These are phyloP conservation scores for Hyperoodon ampullatus DNA, from an alignment of 2,113 vertebrate genomes.

Conservation along the genomic window DNA sequence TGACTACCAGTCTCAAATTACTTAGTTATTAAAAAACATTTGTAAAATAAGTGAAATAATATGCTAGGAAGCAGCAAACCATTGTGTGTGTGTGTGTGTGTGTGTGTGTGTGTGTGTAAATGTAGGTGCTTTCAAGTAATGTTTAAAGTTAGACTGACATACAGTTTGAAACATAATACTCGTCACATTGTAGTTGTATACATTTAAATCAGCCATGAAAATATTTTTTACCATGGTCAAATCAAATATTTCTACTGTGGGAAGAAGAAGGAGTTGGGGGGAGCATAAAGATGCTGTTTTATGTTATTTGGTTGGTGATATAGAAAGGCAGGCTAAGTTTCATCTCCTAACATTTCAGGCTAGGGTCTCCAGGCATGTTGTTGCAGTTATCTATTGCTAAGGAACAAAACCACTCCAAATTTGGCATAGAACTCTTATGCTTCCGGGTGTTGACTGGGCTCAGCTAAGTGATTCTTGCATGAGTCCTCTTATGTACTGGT, in stretches of 20 bases:
- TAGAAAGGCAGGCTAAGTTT: not conserved
- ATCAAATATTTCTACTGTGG: not conserved
- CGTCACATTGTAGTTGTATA: not conserved
- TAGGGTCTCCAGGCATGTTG: not conserved
- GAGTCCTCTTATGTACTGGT: not conserved
- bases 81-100: not conserved
- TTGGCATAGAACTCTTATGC: not conserved
- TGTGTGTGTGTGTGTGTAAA: not conserved
- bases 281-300: not conserved
- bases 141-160: not conserved
- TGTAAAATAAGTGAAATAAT: slow-evolving; percentile 43
- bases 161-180: slow-evolving; percentile 28
- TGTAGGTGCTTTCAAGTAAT: slow-evolving; percentile 32
- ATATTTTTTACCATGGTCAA: slow-evolving; percentile 7
- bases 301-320: not conserved
- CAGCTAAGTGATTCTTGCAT: not conserved
- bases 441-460: not conserved
- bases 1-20: slow-evolving; percentile 12
- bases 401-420: not conserved
- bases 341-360: not conserved
- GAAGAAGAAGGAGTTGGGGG: not conserved
- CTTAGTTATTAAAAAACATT: slow-evolving; percentile 24
- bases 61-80: not conserved
- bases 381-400: not conserved
- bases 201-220: slow-evolving; percentile 6